Evolutionary conservation across 2,797 vertebrate species (phyloP).

Genomic region (Margarornis squamiger): DNA sequence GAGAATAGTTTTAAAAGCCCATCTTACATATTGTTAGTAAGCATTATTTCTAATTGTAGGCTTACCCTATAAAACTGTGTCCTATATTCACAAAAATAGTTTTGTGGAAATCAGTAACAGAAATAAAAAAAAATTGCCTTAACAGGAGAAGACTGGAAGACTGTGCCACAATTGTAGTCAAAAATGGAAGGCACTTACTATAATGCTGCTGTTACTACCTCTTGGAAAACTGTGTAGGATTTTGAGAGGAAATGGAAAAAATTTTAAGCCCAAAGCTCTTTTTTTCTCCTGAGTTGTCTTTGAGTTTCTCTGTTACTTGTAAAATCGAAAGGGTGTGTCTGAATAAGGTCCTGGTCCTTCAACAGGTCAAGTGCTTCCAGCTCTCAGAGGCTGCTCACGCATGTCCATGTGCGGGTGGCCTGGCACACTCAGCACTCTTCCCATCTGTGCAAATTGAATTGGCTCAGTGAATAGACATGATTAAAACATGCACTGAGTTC

Average conservation of each 20-base stretch:
- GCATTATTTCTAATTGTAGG: not conserved
- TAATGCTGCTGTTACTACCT: not conserved
- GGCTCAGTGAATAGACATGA: not conserved
- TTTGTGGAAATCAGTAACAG: not conserved
- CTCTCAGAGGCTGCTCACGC: rapidly evolving
- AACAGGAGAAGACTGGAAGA: not conserved
- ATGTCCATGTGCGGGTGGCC: rapidly evolving
- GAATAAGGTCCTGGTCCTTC: not conserved
- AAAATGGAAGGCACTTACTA: not conserved
- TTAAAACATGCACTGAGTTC: not conserved
- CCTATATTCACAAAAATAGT: not conserved
- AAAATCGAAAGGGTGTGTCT: not conserved
- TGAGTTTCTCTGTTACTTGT: not conserved
- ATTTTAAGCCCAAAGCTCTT: not conserved
- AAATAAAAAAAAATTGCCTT: not conserved
- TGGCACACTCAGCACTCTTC: not conserved
- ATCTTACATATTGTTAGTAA: not conserved
- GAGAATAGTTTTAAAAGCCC: not conserved
- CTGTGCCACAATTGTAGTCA: not conserved
- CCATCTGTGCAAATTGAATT: not conserved
- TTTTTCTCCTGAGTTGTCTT: not conserved
- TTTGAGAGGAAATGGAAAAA: not conserved
- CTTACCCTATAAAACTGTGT: not conserved
- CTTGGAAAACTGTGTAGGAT: not conserved
- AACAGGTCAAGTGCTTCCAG: not conserved